Percentiles rank a stretch among this genome's conserved stretches.
phyloP scores from a whole-genome alignment of 2,888 invertebrate species.

The Ennomos erosarius region DNA sequence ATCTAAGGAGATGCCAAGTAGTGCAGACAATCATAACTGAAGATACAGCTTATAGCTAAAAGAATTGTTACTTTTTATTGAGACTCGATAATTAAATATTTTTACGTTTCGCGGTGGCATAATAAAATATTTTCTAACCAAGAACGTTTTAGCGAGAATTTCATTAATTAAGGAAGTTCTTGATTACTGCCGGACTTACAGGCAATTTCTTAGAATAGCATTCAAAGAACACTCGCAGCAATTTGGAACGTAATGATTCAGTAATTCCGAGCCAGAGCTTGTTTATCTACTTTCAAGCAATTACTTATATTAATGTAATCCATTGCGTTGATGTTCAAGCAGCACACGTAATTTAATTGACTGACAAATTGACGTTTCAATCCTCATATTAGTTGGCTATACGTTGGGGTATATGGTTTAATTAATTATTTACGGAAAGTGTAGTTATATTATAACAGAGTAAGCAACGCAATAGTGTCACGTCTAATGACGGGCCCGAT shows the following conservation, averaged over 20 bases:
- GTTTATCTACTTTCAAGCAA: background rate
- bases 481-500: too few species aligned
- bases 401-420: too few species aligned
- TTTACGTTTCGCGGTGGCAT: background rate
- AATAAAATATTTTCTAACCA: slow-evolving; percentile 2
- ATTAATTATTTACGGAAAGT: too few species aligned
- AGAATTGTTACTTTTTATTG: too few species aligned
- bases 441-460: too few species aligned
- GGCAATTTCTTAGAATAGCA: slow-evolving; percentile 12
- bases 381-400: slow-evolving; percentile 9
- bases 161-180: slow-evolving; percentile 14
- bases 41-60: too few species aligned
- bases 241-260: slow-evolving; percentile 12
- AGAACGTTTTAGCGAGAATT: slow-evolving; percentile 4
- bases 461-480: too few species aligned
- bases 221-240: slow-evolving; percentile 10
- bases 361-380: slow-evolving; percentile 17
- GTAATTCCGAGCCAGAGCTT: slow-evolving; percentile 6
- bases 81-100: too few species aligned
- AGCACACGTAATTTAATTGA: slow-evolving; percentile 15
- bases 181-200: slow-evolving; percentile 16
- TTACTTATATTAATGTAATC: too few species aligned
- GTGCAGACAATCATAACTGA: too few species aligned
- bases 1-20: too few species aligned
- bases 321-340: background rate